Base-by-base conservation (phyloP, 2,888 invertebrate genomes). In the Cryptosula pallasiana region DNA sequence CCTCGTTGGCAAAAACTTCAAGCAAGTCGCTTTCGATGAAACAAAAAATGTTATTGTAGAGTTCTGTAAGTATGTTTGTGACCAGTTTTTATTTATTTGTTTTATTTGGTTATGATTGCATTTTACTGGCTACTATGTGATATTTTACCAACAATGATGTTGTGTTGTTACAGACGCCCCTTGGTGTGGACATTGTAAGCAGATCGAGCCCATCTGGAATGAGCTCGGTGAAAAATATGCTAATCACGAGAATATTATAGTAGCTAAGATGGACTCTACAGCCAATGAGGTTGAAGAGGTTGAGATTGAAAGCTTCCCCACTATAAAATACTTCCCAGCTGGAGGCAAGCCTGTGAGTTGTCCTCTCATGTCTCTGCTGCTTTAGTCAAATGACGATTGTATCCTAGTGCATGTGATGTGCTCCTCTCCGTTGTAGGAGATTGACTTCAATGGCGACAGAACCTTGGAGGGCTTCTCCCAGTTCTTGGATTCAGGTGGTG, bases 261-360 rank as follows among this genome's bases (percentile, higher is more conserved):
- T 97, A 83, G 95, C 96, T 79, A 97, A 97, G 88, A 95, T 97
- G 88, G 97, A 97, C 87, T 91, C 95, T 74, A 96, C 96, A 73
- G 91, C 90, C 83, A 97, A 97, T 86, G 97, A 97, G 87, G 87
- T 96, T 78, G 94, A 94, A 81, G 93, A 93, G 87, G 91, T 94
- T 73, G 94, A 93, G 87, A 90, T 96, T 83, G 89, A 90, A 75
- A 92, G 91, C 77, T 79, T 95, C 93, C 75, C 75, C 45, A 75
- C 75, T n/a, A 72, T 75, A 32, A 75, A 75, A 35, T 69, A 54
- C 27, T 72, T 72, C 72, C 63, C 69, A 34, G 32, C 72, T 34
- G 55, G 70, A 16, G n/a, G 29, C 23, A 32, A 72, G 35, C 25
- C 25, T 13, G 72, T 72, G 34, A 27, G 72, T 20, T n/a, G n/a